Percentiles rank a stretch among this genome's conserved stretches.
Evolutionary conservation across 2,888 invertebrate species (phyloP).

Genomic region (Athripsodes cinereus): DNA sequence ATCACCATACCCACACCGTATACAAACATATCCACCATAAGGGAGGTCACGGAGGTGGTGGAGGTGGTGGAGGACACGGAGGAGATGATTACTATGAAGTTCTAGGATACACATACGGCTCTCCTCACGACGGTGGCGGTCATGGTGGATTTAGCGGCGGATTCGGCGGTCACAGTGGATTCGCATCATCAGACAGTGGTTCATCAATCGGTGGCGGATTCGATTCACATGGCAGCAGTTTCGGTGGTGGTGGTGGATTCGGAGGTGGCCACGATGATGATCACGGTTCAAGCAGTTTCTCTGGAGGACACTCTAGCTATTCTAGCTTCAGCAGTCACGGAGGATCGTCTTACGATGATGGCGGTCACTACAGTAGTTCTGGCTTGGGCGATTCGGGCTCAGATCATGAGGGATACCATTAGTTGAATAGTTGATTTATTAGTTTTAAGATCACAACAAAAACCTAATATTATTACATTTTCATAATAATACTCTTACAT

Average conservation of each 20-base stretch:
- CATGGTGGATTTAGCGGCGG: conserved; percentile 39
- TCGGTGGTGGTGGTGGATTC: conserved; percentile 33
- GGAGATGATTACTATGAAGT: conserved; percentile 60
- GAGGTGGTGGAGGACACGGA: conserved; percentile 32
- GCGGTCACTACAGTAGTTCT: conserved; percentile 5
- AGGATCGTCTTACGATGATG: conserved; percentile 3
- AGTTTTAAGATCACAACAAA: not conserved
- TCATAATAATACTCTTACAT: not conserved
- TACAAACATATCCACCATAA: conserved; percentile 66
- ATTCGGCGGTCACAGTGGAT: conserved; percentile 38
- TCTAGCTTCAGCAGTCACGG: conserved; percentile 18
- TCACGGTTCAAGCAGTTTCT: conserved; percentile 10
- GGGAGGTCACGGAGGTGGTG: conserved; percentile 48
- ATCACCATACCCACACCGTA: conserved; percentile 72
- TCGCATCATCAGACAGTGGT: conserved; percentile 28
- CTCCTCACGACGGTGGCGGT: conserved; percentile 52
- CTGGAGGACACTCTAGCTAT: conserved; percentile 12
- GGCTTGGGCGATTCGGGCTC: not conserved
- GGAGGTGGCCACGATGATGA: conserved; percentile 29
- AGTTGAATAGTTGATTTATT: conserved; percentile 2
- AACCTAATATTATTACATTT: not conserved
- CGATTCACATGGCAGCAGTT: conserved; percentile 32
- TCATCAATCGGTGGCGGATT: conserved; percentile 35
- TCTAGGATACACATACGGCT: conserved; percentile 60
- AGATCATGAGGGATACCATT: conserved; percentile 17